Conservation (phyloP, 2,888 invertebrate genomes). For the Cinara cedri region DNA sequence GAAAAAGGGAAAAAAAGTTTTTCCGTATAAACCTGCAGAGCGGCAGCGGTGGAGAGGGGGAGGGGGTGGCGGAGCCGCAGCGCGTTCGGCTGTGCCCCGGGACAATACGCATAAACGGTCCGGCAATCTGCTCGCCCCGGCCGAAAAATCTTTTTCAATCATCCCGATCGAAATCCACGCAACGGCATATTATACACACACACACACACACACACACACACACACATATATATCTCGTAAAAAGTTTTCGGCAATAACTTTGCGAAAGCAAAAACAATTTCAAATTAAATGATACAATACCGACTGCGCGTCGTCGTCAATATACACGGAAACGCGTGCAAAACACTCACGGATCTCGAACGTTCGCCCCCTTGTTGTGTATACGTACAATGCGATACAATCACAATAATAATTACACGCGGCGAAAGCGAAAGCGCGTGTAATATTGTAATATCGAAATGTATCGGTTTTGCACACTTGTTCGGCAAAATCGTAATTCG, state of each 20-base stretch:
- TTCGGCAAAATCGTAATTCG: not conserved
- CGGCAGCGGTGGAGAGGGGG: no score
- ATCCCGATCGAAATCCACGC: conserved; percentile 1
- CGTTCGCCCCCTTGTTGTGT: not conserved
- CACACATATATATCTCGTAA: not conserved
- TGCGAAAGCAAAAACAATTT: not conserved
- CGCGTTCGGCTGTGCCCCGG: not conserved
- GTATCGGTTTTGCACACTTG: not conserved
- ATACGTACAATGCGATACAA: no score
- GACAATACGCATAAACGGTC: not conserved
- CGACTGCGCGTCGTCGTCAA: not conserved
- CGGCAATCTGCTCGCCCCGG: not conserved
- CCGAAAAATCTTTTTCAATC: conserved; percentile 3
- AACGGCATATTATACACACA: not conserved
- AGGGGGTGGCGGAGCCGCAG: no score
- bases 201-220: not conserved
- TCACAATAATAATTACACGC: no score
- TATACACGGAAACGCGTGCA: not conserved
- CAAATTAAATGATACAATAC: conserved; percentile 7
- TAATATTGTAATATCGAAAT: no score
- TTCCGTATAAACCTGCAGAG: no score
- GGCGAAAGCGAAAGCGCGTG: not conserved
- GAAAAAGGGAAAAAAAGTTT: conserved; percentile 7
- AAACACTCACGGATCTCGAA: not conserved
- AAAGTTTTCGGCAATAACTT: conserved; percentile 6